Conservation (phyloP, 1,140 invertebrate genomes). For the Anastrepha obliqua region DNA sequence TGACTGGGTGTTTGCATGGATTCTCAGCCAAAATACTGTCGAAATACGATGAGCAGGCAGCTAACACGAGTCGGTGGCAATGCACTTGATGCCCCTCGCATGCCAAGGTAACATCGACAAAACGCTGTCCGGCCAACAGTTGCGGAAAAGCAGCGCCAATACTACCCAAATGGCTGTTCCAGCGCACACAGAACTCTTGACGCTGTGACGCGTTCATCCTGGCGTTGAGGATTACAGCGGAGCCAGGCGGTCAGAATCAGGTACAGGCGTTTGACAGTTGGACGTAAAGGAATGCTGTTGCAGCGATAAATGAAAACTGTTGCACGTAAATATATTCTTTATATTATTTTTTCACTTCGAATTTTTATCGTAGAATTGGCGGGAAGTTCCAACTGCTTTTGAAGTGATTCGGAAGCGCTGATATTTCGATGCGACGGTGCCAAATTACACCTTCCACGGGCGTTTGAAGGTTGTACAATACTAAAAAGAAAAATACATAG, state of each 20-base stretch:
- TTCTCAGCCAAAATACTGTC: constrained; percentile 87
- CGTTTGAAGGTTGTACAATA: background rate
- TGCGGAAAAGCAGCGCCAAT: constrained; percentile 75
- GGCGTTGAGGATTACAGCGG: background rate
- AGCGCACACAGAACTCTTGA: constrained; percentile 88
- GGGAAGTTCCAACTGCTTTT: constrained; percentile 16
- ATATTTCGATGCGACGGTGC: background rate
- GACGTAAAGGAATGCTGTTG: constrained; percentile 15
- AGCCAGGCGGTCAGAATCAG: constrained; percentile 25
- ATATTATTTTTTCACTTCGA: background rate
- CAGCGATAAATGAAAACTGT: background rate
- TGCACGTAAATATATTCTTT: background rate
- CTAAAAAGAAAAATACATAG: constrained; percentile 1
- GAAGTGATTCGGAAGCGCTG: constrained; percentile 2
- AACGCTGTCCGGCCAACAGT: constrained; percentile 87
- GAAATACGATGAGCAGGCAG: constrained; percentile 89
- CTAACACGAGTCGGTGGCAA: constrained; percentile 90
- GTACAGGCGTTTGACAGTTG: background rate
- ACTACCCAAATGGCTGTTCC: constrained; percentile 80
- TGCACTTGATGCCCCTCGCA: constrained; percentile 91
- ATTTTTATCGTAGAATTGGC: background rate
- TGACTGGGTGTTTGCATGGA: constrained; percentile 90
- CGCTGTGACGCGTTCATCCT: constrained; percentile 76
- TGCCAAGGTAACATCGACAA: constrained; percentile 91
- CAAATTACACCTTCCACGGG: background rate